Percentiles rank a stretch among this genome's conserved stretches.
Evolutionary conservation across 1,140 invertebrate genomes (phyloP).

Genomic region (Phymorhynchus buccinoides): DNA sequence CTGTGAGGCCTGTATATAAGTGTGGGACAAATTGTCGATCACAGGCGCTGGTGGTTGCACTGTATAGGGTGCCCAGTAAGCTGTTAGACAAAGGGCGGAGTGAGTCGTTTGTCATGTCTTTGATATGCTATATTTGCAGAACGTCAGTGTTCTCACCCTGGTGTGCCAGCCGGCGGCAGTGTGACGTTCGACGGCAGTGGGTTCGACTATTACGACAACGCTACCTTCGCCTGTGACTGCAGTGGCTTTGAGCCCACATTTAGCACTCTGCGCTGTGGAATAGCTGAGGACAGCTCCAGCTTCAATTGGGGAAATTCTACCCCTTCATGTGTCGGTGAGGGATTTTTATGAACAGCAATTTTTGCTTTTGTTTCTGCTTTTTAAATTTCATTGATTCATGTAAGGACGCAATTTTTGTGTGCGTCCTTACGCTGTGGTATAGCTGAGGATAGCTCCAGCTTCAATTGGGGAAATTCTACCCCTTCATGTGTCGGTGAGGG

Average conservation of each 20-base stretch:
- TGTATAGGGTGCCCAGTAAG: neutral
- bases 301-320: constrained; percentile 26
- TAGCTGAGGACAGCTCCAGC: constrained; percentile 14
- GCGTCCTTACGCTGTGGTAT: no score
- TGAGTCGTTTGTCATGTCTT: no score
- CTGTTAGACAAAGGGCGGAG: neutral
- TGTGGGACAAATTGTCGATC: no score
- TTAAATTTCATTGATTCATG: no score
- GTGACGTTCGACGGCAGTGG: neutral
- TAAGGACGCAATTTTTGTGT: no score
- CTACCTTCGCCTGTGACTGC: constrained; percentile 27
- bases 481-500: constrained; percentile 36
- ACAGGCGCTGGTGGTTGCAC: neutral
- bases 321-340: constrained; percentile 36
- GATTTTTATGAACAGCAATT: no score
- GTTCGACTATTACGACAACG: constrained; percentile 30
- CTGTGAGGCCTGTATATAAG: no score
- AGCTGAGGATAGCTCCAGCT: constrained; percentile 8
- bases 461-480: constrained; percentile 25
- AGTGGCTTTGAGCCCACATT: constrained; percentile 17
- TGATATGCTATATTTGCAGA: no score
- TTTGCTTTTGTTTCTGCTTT: no score
- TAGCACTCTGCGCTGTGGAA: neutral
- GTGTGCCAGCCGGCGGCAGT: constrained; percentile 26
- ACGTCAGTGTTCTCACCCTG: constrained; percentile 32